Evolutionary conservation across 2,888 invertebrate species (phyloP), one percentile per base, ranked within the genome.

Genomic region (Chaitophorus viminalis): DNA sequence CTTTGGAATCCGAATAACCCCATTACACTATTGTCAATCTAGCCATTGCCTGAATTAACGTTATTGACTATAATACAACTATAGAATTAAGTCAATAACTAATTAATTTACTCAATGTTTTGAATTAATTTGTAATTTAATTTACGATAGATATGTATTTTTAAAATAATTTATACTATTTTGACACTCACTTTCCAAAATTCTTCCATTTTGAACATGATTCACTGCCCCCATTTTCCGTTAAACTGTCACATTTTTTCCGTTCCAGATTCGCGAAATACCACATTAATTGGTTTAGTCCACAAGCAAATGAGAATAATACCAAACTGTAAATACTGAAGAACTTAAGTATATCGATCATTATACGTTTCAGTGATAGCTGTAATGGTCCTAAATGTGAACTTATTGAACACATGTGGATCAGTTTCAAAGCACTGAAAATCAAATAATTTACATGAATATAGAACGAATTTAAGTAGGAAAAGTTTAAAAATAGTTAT

Each of bases 361-460:
- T 95, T 97, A 96, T 96, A 88, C 96, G 93, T 0, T 97, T 98
- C 74, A 98, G 93, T 0, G 97, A 97, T 90, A 98, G 97, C 93
- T 98, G 98, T 90, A 98, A 93, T 5, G 97, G 98, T 4, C 98
- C 98, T 90, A 98, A 92, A 91, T 98, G 96, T 5, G 98, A 97
- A 92, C 97, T 97, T 90, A 98, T 96, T 85, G 97, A 97, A 92
- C 98, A 98, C 90, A 98, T 93, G 91, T 98, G 97, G 33, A 98
- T 95, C 91, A 98, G 92, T 92, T 98, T 98, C 89, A 98, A 92
- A 6, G 97, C 97, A 91, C 97, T 97, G 91, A 91, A 91, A 91
- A 88, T 76, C 88, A 86, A 52, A 75, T n/a, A 65, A 18, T 46
- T 81, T 25, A 60, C 25, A 60, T 60, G 25, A 60, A 60, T 25